A percentile compares a stretch with the other conserved stretches of the same genome.
These are phyloP conservation scores for Pterostichus niger DNA, from an alignment of 2,888 invertebrate genomes.

Conservation along the genomic window DNA sequence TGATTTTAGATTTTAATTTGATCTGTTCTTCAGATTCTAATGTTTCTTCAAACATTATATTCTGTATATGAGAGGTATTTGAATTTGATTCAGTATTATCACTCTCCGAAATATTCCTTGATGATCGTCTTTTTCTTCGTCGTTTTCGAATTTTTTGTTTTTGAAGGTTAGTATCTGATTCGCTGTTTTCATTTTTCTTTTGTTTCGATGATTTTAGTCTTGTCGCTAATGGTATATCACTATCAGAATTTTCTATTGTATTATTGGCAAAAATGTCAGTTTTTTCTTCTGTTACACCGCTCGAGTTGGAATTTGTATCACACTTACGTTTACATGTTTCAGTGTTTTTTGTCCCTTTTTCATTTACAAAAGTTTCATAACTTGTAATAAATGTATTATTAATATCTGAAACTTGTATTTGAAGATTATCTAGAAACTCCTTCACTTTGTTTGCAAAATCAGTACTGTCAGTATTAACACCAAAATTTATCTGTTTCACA, in stretches of 20 bases:
- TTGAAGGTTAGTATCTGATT: background rate
- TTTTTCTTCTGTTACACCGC: slow-evolving; percentile 5
- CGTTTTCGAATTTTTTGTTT: background rate
- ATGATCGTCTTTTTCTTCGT: background rate
- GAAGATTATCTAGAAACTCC: slow-evolving; percentile 17
- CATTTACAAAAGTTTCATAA: slow-evolving; percentile 27
- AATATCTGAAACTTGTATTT: slow-evolving; percentile 28
- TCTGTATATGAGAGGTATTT: background rate
- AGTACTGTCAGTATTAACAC: slow-evolving; percentile 25
- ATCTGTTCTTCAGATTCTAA: background rate
- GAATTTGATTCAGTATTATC: background rate
- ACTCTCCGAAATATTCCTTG: background rate
- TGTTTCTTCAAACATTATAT: background rate
- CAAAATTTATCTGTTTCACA: slow-evolving; percentile 6
- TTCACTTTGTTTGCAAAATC: slow-evolving; percentile 53
- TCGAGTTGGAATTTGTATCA: slow-evolving; percentile 12
- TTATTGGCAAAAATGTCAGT: background rate
- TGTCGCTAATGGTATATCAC: background rate
- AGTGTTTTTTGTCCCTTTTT: slow-evolving; percentile 8
- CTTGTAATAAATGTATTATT: slow-evolving; percentile 10
- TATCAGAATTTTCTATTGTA: slow-evolving; percentile 11
- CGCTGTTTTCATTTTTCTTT: slow-evolving; percentile 20
- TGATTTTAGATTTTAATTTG: background rate
- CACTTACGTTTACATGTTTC: slow-evolving; percentile 13
- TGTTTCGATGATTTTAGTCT: background rate